Evolutionary conservation across 2,888 invertebrate species (phyloP), one percentile per base, ranked within the genome.

Genomic region (Campoletis raptor): DNA sequence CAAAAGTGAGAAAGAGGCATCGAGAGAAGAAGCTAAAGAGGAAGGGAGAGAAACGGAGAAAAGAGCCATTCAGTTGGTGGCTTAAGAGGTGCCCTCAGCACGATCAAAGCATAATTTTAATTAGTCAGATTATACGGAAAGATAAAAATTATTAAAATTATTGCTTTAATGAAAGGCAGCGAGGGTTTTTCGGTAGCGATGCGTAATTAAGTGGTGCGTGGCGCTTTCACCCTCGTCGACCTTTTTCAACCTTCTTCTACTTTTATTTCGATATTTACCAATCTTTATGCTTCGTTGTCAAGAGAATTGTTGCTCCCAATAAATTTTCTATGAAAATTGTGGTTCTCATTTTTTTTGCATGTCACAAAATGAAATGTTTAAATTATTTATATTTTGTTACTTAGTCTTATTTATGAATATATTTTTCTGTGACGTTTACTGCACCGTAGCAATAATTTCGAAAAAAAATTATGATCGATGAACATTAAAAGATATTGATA

Each of bases 101-200:
- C 92, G 94, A 94, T 94, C 94, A 93, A 94, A 94, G 94, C 92
- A 91, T 93, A 92, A 94, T 94, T 94, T 94, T 94, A 94, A 94
- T 94, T 94, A 94, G 93, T 90, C 92, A 93, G 94, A 94, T 94
- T 93, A 94, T 93, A 94, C 92, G 91, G 91, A 92, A 93, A 94
- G 94, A 94, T 94, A 94, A 94, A 94, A 94, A 94, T 94, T 94
- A 94, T 94, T 93, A 94, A 94, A 94, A 94, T 94, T 94, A 94
- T 94, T 94, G 93, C 94, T 93, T 93, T 94, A 94, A 94, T 94
- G 93, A 94, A 94, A 94, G 94, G 94, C 92, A 93, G 92, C 90
- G 86, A 90, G 91, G 89, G 90, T 89, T 90, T 90, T 87, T 90
- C n/a, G 90, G 90, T 92, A 77, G 88, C 92, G 92, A 90, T 90